Evolutionary conservation across 2,113 vertebrate genomes (phyloP).

Genomic region (Mus pahari): DNA sequence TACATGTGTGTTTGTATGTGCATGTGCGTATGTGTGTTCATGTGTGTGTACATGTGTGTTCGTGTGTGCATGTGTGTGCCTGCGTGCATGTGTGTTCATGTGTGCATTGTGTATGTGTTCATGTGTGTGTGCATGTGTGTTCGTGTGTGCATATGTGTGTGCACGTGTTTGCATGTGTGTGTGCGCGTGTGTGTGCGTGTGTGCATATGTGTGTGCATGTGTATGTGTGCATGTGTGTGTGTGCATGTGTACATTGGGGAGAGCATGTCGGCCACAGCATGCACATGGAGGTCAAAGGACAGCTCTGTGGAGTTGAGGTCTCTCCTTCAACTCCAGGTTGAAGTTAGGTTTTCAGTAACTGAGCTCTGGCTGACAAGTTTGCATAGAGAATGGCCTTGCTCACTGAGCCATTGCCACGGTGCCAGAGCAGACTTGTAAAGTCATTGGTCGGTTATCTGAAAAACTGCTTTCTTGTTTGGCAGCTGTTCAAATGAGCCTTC

Average conservation of each 20-base stretch:
- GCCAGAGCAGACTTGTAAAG: neutral
- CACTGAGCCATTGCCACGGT: neutral
- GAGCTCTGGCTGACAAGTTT: neutral
- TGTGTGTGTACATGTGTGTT: neutral
- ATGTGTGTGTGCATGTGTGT: neutral
- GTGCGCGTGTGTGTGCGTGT: neutral
- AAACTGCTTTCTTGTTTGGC: neutral
- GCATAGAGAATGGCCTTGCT: neutral
- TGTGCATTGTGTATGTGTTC: too few species aligned
- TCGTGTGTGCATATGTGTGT: too few species aligned
- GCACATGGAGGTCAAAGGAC: neutral
- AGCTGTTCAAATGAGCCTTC: conserved; percentile 63
- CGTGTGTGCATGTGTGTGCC: neutral
- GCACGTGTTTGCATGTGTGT: too few species aligned
- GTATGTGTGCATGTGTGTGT: neutral
- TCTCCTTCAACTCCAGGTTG: neutral
- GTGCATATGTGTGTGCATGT: neutral
- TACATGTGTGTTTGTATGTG: neutral
- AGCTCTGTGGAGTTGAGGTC: neutral
- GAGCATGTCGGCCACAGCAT: too few species aligned
- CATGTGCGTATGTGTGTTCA: too few species aligned
- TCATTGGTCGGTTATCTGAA: neutral
- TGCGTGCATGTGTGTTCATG: neutral
- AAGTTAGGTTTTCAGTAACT: neutral
- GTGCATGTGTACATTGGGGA: neutral